These are phyloP conservation scores for Hipparchia sbordonii DNA, from an alignment of 2,888 invertebrate species.

Conservation along the genomic window DNA sequence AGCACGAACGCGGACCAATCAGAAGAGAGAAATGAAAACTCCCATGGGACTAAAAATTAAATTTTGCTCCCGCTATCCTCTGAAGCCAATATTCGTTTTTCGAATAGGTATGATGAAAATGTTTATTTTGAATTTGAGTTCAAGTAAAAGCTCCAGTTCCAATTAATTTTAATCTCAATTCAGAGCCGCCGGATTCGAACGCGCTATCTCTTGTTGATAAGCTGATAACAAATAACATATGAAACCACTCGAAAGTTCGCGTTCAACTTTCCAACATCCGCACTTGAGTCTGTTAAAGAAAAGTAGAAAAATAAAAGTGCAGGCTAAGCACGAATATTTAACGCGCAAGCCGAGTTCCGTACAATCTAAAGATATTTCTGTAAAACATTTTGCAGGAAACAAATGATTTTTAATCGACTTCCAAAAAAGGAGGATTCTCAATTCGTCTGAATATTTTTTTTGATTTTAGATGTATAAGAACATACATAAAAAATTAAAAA, in stretches of 20 bases:
- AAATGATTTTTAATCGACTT: too few species aligned
- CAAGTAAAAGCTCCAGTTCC: background rate
- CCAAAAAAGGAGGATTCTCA: too few species aligned
- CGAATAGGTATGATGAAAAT: background rate
- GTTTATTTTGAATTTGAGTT: background rate
- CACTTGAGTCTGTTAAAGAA: background rate
- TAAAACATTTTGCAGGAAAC: too few species aligned
- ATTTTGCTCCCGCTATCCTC: too few species aligned
- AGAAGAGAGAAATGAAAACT: too few species aligned
- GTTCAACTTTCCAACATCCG: background rate
- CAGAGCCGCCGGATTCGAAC: background rate
- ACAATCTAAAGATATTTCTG: background rate
- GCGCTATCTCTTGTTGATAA: conserved; percentile 19
- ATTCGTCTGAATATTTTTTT: too few species aligned
- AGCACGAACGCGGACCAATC: too few species aligned
- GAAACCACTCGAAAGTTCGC: conserved; percentile 16
- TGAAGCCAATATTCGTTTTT: too few species aligned
- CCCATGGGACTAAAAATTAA: too few species aligned
- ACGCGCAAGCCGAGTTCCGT: background rate
- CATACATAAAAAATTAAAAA: too few species aligned
- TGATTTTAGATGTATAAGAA: too few species aligned
- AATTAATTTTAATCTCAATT: conserved; percentile 18
- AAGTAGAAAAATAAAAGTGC: conserved; percentile 15
- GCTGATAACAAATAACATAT: conserved; percentile 19
- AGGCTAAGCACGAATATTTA: background rate